Conservation (phyloP, 2,113 vertebrate species). For the Erinaceus europaeus region DNA sequence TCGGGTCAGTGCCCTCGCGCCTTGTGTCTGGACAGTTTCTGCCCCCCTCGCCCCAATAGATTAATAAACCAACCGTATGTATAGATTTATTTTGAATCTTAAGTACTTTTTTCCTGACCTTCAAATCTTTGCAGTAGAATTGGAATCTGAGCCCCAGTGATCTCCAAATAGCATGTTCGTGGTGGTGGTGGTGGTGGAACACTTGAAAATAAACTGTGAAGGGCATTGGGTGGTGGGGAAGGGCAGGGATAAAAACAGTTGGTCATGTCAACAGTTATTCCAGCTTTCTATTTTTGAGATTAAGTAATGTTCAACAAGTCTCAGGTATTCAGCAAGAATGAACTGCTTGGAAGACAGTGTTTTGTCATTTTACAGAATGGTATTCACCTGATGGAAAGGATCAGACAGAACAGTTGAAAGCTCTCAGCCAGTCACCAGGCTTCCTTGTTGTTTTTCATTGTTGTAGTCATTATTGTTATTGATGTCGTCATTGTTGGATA, state of each 20-base stretch:
- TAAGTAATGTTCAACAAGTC: neutral
- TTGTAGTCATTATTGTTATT: too few relatives aligned
- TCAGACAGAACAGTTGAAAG: neutral
- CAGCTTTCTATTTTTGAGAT: constrained; percentile 53
- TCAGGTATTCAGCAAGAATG: neutral
- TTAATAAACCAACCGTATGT: too few relatives aligned
- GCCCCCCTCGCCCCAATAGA: too few relatives aligned
- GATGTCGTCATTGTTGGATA: too few relatives aligned
- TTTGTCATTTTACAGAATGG: neutral
- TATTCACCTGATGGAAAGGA: neutral
- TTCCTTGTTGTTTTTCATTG: too few relatives aligned
- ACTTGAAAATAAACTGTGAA: constrained; percentile 32
- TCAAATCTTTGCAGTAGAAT: constrained; percentile 10
- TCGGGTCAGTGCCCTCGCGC: neutral
- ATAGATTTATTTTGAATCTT: neutral
- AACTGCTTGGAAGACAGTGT: neutral
- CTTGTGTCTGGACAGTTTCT: constrained; percentile 36
- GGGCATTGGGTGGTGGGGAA: constrained; percentile 37
- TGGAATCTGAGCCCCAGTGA: constrained; percentile 2
- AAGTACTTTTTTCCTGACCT: neutral
- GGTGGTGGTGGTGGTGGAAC: neutral
- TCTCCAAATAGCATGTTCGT: constrained; percentile 3
- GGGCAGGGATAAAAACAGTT: constrained; percentile 1
- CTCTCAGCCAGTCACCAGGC: neutral
- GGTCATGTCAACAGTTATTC: constrained; percentile 6